Base-by-base conservation (phyloP, 1,140 invertebrate species). In the Colletes gigas region DNA sequence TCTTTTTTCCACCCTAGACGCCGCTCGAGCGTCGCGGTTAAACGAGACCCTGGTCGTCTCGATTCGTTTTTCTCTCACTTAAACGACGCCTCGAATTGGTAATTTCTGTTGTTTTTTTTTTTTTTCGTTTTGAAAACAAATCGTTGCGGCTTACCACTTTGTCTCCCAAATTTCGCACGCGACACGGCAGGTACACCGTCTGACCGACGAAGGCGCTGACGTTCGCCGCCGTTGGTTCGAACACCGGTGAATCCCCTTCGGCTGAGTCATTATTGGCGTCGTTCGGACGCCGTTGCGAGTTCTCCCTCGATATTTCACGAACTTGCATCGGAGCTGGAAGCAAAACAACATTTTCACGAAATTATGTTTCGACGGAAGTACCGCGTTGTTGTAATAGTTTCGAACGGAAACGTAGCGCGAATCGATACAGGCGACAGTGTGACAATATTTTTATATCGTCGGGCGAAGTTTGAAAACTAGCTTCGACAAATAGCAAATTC, bases 131-230 rank as follows among this genome's bases (percentile, higher is more conserved):
- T 17, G 9, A 9, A 9, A 71, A 71, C 41, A 63, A 78, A 78
- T 71, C 60, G 59, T 57, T 21, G 44, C n/a, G 77, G 94, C 94
- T 94, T 90, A 95, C 95, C 89, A 95, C 94, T 94, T 95, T 95
- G 88, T 95, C 95, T 41, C 94, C 94, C 66, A 95, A 92, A 90
- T 95, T 94, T 82, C 93, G 92, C 57, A 95, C 95, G 17, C 94
- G 93, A 84, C 95, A 96, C 4, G 95, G 94, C 74, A 96, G 88
- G 81, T 95, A 94, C 59, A 95, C 94, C 5, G 94, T 95, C 86
- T 95, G 94, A 8, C 95, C 95, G 19, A 94, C 93, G 70, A 93
- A 93, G 1, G 93, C 93, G 65, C 94, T 94, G 73, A 94, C 92
- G 85, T 94, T 94, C 62, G 91, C 85, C n/a, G 93, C 91, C 17